Conservation (phyloP, 2,888 invertebrate species). For the Yponomeuta plumbellus region DNA sequence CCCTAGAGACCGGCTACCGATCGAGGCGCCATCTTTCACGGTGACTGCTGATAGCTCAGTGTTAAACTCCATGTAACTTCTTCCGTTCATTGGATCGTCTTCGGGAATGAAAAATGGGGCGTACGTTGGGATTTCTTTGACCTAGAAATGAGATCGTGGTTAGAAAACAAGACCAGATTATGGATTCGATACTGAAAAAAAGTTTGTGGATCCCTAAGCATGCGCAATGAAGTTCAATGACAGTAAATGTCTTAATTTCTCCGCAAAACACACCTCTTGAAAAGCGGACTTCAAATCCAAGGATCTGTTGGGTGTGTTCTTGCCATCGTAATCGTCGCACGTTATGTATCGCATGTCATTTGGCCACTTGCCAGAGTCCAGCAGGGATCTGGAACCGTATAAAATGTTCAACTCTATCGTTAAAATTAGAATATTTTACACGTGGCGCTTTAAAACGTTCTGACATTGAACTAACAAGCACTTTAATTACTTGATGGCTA, state of each 20-base stretch:
- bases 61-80: constrained; percentile 84
- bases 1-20: constrained; percentile 82
- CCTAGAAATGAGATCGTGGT: constrained; percentile 39
- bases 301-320: constrained; percentile 83
- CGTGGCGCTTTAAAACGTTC: constrained; percentile 38
- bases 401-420: constrained; percentile 50
- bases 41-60: constrained; percentile 83
- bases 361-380: constrained; percentile 84
- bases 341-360: constrained; percentile 83
- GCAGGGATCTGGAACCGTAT: constrained; percentile 79
- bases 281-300: constrained; percentile 83
- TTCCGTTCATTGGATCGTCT: constrained; percentile 80
- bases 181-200: background rate
- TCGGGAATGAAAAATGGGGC: constrained; percentile 80
- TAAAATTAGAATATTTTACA: constrained; percentile 59
- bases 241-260: background rate
- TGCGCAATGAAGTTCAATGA: background rate
- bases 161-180: background rate
- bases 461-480: background rate
- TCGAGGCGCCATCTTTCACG: constrained; percentile 83
- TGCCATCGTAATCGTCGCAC: constrained; percentile 87
- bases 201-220: background rate
- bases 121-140: constrained; percentile 81
- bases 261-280: constrained; percentile 72
- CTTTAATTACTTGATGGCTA: constrained; percentile 81